Percentiles rank a stretch among this genome's conserved stretches.
Evolutionary conservation across 2,888 invertebrate species (phyloP).

Genomic region (Blastobasis lacticolella): DNA sequence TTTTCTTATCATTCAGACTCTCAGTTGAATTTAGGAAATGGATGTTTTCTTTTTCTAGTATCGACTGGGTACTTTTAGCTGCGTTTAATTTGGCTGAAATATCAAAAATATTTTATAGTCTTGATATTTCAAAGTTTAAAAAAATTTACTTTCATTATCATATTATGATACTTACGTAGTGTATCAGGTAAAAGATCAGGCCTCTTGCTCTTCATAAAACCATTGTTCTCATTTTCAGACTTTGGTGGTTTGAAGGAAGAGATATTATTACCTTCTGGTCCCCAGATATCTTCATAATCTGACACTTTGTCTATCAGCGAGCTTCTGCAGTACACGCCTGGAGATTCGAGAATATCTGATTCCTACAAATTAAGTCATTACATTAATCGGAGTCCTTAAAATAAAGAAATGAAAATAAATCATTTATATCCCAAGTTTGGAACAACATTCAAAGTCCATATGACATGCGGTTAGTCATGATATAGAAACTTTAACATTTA

Average conservation of each 20-base stretch:
- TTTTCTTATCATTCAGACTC: conserved; percentile 57
- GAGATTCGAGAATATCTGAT: conserved; percentile 89
- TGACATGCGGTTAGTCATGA: conserved; percentile 47
- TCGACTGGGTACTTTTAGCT: conserved; percentile 63
- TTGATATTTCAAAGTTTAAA: too few species aligned
- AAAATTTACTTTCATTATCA: background rate
- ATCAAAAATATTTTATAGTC: conserved; percentile 2
- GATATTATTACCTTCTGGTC: conserved; percentile 73
- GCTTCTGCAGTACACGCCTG: conserved; percentile 87
- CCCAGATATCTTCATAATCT: conserved; percentile 97
- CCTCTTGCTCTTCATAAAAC: conserved; percentile 69
- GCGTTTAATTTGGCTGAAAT: conserved; percentile 58
- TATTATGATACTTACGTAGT: conserved; percentile 49
- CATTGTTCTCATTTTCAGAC: conserved; percentile 61
- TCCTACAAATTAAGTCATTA: conserved; percentile 60
- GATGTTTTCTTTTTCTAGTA: conserved; percentile 62
- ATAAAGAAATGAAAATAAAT: too few species aligned
- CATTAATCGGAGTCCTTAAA: too few species aligned
- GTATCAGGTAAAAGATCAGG: conserved; percentile 78
- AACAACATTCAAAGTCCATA: background rate
- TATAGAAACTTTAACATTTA: background rate
- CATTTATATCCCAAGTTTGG: too few species aligned
- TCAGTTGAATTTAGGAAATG: conserved; percentile 56
- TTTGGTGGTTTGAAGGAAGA: conserved; percentile 65
- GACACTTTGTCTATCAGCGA: conserved; percentile 93